Base-by-base conservation (phyloP, 1,140 invertebrate species). In the Camponotus pennsylvanicus region DNA sequence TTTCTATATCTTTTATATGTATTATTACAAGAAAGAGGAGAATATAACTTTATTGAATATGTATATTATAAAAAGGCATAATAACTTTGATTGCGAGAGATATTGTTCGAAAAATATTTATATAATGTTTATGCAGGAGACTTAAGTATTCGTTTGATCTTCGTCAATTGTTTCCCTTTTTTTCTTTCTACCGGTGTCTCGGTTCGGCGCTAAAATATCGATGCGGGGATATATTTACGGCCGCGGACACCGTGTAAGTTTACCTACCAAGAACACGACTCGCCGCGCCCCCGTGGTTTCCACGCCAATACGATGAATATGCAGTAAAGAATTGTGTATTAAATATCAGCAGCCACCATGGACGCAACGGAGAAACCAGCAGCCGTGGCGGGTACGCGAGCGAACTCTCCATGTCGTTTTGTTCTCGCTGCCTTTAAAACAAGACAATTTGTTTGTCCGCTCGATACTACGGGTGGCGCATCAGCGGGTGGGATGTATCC, bases 371-470 rank as follows among this genome's bases (percentile, higher is more conserved):
- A 42, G 84, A 32, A 75, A 86, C 70, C 76, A 82, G 88, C 86
- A 88, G 69, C 86, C 67, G 89, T 73, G 52, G 55, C 59, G 70
- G 66, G 55, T 85, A 70, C 55, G 73, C 63, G 71, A 88, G 64
- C 87, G 42, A 18, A 15, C 27, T 40, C 55, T 83, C 45, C 57
- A n/a, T 45, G 59, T 71, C 27, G 86, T 80, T 87, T 75, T 70
- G 73, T 85, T 93, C 61, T 85, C 37, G 34, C 55, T 77, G 59
- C 69, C 32, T 86, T 91, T 87, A 87, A 87, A 91, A 92, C 89
- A 91, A 91, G 88, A 92, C 86, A 92, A 92, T 91, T 92, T 92
- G 91, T 92, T 92, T 88, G 78, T 85, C 76, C 61, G 83, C 79
- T 87, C 77, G 85, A 90, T 89, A 86, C 85, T 59, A 82, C 45